Evolutionary conservation across 2,888 invertebrate genomes (phyloP), one percentile per base, ranked within the genome.

Genomic region (Diarsia brunnea): DNA sequence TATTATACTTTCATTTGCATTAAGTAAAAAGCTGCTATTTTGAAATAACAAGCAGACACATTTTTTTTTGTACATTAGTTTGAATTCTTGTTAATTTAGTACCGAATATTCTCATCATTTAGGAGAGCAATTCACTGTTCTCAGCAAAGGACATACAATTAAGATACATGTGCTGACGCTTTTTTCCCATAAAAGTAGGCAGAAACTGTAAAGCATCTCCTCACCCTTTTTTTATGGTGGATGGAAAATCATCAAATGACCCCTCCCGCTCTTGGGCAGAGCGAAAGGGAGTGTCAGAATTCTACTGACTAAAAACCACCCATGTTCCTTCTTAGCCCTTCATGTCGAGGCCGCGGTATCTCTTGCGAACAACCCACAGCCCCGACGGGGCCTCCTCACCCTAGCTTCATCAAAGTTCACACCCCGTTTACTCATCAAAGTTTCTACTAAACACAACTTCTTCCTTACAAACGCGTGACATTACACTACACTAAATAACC

Each of bases 401-500:
- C 21, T 61, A 21, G 38, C 12, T 38, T 11, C 5, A 2, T 38
- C 21, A 11, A 61, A 5, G 12, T 21, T 61, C 21, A 38, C 61
- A 38, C 38, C 0, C 12, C 38, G 11, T 2, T 31, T 60, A n/a
- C 38, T 63, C 61, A 38, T 8, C 43, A 16, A 63, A 63, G 3
- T n/a, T 10, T 63, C 4, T 31, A 60, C 16, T 43, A 16, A 24
- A 63, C 43, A n/a, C n/a, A 43, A 16, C 21, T 12, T 38, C 31
- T 47, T 19, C 2, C n/a, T 5, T 24, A 47, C 5, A 64, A 68
- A 47, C 19, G 12, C 53, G 14, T 43, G 21, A 60, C 65, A 53
- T 65, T 24, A 65, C 58, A 69, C 67, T 76, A 60, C 67, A 65
- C 71, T 80, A 83, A 81, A 81, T 78, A 78, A 83, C 47, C 64